phyloP scores from a whole-genome alignment of 2,797 vertebrate genomes.

The Cossypha caffra region DNA sequence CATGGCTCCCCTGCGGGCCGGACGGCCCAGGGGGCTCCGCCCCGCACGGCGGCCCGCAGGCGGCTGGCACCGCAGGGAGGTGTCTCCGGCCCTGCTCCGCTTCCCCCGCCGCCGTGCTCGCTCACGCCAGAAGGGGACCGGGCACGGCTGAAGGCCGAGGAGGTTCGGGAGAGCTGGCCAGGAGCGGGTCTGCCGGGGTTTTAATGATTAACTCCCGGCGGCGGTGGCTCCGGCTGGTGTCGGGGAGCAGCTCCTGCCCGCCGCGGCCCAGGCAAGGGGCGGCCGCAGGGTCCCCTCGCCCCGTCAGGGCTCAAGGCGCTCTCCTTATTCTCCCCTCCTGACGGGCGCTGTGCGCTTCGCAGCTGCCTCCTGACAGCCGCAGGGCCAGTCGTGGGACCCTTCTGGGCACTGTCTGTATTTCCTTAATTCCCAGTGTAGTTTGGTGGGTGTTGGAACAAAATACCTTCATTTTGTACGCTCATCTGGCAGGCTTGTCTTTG shows the following conservation, averaged over 20 bases:
- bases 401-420: neutral
- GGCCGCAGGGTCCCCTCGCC: neutral
- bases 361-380: neutral
- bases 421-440: neutral
- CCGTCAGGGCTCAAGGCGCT: neutral
- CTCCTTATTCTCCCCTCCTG: neutral
- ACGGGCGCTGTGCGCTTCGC: neutral
- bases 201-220: conserved; percentile 87
- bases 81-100: neutral
- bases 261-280: neutral
- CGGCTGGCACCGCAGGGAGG: neutral
- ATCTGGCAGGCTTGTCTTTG: neutral
- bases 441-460: neutral
- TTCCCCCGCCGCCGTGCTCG: neutral
- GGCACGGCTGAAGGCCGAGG: neutral
- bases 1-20: neutral
- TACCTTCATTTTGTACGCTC: fast-evolving
- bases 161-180: neutral
- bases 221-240: neutral
- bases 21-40: neutral
- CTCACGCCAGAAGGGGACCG: neutral
- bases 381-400: neutral
- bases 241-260: neutral
- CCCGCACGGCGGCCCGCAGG: neutral
- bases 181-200: conserved; percentile 67